A percentile compares a stretch with the other conserved stretches of the same genome.
Evolutionary conservation across 2,113 vertebrate genomes (phyloP).

Genomic region (Thymallus thymallus): DNA sequence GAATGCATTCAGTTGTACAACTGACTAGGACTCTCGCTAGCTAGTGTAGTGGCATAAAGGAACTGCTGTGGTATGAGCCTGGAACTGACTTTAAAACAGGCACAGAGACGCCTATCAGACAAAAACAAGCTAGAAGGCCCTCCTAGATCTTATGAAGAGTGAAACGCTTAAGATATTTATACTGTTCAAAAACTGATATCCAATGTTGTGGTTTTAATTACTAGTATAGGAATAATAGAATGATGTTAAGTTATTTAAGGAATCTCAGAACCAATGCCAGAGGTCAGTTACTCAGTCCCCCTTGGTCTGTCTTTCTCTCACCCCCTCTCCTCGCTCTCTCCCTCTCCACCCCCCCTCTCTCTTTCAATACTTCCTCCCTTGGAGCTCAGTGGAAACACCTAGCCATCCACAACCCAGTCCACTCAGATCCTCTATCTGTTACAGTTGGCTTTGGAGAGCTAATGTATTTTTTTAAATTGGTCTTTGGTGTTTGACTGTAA

Average conservation of each 20-base stretch:
- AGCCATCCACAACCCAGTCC: conserved; percentile 25
- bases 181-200: conserved; percentile 36
- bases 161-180: conserved; percentile 28
- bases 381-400: conserved; percentile 8
- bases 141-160: conserved; percentile 26
- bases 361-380: conserved; percentile 5
- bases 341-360: not conserved
- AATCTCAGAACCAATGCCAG: not conserved
- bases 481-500: conserved; percentile 51
- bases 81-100: conserved; percentile 39
- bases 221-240: not conserved
- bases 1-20: too few species aligned
- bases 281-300: conserved; percentile 31
- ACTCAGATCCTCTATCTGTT: conserved; percentile 50
- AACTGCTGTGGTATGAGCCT: conserved; percentile 7
- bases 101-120: conserved; percentile 49
- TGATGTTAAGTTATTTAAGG: not conserved
- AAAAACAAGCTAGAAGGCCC: conserved; percentile 27
- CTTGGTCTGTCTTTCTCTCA: not conserved
- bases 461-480: conserved; percentile 39
- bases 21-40: not conserved
- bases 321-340: not conserved
- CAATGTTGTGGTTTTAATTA: conserved; percentile 31
- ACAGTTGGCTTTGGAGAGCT: conserved; percentile 37
- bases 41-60: conserved; percentile 30